Percentiles rank a stretch among this genome's conserved stretches.
These are phyloP conservation scores for Helostoma temminkii DNA, from an alignment of 2,797 vertebrate species.

Conservation along the genomic window DNA sequence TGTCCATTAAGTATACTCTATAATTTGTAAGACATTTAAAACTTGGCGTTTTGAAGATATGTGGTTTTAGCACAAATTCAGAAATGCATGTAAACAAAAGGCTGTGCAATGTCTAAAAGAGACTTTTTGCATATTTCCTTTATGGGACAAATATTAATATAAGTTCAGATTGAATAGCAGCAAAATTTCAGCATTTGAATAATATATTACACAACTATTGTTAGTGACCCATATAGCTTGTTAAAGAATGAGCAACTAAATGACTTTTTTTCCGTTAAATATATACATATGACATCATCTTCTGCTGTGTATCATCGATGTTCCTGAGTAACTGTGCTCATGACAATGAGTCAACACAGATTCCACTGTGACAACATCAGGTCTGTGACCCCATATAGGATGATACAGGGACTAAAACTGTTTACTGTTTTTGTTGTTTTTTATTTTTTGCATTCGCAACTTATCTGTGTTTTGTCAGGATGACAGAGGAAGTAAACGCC, in stretches of 20 bases:
- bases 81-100: too few relatives aligned
- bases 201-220: neutral
- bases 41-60: too few relatives aligned
- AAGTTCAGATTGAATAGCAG: neutral
- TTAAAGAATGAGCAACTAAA: too few relatives aligned
- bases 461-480: constrained; percentile 40
- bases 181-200: neutral
- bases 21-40: too few relatives aligned
- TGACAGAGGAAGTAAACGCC: constrained; percentile 52
- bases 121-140: too few relatives aligned
- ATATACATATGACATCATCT: neutral
- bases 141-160: too few relatives aligned
- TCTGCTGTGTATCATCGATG: neutral
- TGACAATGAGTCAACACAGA: constrained; percentile 33
- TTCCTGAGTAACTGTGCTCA: constrained; percentile 34
- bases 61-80: too few relatives aligned
- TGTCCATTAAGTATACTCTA: too few relatives aligned
- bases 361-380: constrained; percentile 26
- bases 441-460: neutral
- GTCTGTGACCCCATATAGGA: neutral
- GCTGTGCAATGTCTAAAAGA: too few relatives aligned
- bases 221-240: neutral
- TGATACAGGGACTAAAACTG: neutral
- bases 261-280: too few relatives aligned
- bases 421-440: neutral